Evolutionary conservation across 2,113 vertebrate genomes (phyloP).

Genomic region (Clarias macrocephalus): DNA sequence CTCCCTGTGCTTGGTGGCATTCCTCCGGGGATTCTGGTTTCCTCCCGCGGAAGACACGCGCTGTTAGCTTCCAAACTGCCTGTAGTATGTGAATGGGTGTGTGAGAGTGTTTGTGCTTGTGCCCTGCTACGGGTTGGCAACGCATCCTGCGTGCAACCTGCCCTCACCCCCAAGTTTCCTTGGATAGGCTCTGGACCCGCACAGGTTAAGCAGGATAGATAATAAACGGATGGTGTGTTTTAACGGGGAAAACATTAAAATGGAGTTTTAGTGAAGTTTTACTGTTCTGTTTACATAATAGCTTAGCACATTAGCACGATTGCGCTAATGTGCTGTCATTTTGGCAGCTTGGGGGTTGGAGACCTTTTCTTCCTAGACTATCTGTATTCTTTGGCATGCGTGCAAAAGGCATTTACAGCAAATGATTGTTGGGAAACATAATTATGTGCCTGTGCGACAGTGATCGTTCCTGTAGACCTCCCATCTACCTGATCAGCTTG

Average conservation of each 20-base stretch:
- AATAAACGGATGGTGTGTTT: background rate
- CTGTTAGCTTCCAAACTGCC: no score
- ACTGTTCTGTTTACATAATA: background rate
- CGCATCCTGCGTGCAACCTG: no score
- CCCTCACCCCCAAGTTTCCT: no score
- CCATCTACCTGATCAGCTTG: slow-evolving; percentile 33
- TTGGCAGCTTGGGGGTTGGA: background rate
- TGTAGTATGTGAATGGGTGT: no score
- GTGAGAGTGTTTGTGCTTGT: no score
- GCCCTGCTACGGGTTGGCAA: no score
- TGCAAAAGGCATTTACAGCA: slow-evolving; percentile 24
- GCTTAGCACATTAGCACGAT: slow-evolving; percentile 1
- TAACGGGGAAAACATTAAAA: background rate
- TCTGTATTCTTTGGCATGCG: slow-evolving; percentile 43
- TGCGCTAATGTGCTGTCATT: slow-evolving; percentile 8
- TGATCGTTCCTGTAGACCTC: slow-evolving; percentile 3
- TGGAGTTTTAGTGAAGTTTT: background rate
- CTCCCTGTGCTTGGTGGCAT: no score
- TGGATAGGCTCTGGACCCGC: background rate
- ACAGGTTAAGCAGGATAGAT: background rate
- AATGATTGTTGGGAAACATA: slow-evolving; percentile 14
- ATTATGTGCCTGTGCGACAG: slow-evolving; percentile 13
- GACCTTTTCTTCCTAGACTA: slow-evolving; percentile 1
- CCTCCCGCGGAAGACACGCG: no score
- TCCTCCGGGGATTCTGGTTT: no score